Percentiles rank a stretch among this genome's conserved stretches.
Evolutionary conservation across 2,113 vertebrate genomes (phyloP).

Genomic region (Uria aalge): DNA sequence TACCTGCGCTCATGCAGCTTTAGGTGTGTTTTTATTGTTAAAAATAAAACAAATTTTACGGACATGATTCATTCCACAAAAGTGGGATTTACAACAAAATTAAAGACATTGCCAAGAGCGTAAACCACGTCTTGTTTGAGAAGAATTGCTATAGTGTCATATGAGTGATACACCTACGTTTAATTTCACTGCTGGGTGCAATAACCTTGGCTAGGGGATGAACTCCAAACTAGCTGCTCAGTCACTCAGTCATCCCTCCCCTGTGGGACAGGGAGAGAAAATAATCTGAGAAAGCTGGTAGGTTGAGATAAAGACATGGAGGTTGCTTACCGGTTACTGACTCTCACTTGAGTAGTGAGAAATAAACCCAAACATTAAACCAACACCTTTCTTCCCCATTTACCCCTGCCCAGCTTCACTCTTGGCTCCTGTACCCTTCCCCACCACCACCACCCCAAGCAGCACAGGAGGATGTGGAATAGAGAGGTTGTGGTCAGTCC

Average conservation of each 20-base stretch:
- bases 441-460: accelerated
- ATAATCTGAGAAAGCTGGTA: not conserved
- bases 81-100: not conserved
- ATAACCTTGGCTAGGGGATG: not conserved
- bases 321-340: not conserved
- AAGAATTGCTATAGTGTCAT: not conserved
- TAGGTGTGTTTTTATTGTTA: not conserved
- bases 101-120: not conserved
- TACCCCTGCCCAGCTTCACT: accelerated
- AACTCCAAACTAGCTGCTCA: not conserved
- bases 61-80: not conserved
- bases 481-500: not conserved
- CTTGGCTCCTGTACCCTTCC: not conserved
- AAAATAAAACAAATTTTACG: not conserved
- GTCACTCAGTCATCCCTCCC: not conserved
- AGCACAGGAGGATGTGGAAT: no score
- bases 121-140: not conserved
- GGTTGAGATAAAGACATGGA: not conserved
- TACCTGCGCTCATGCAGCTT: not conserved
- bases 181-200: not conserved
- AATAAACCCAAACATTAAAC: not conserved
- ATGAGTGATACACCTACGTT: accelerated
- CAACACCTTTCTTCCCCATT: not conserved
- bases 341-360: not conserved
- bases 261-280: not conserved